These are phyloP conservation scores for Aleadryas rufinucha DNA, from an alignment of 2,113 vertebrate species.

Conservation along the genomic window DNA sequence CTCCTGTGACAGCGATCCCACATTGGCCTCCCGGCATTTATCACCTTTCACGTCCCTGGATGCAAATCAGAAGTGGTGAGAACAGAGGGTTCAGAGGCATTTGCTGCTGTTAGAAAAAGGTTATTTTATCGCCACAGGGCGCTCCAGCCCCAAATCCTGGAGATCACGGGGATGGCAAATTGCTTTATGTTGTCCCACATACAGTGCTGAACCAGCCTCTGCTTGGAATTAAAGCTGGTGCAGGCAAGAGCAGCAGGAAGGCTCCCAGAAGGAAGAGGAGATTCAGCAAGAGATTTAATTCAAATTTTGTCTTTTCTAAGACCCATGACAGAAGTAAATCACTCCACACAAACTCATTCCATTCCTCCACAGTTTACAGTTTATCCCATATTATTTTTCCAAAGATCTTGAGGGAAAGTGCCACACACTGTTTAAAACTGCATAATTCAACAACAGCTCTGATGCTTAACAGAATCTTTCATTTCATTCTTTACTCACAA, in stretches of 20 bases:
- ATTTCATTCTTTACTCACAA: not conserved
- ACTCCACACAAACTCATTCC: not conserved
- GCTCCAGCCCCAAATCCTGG: not conserved
- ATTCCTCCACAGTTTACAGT: not conserved
- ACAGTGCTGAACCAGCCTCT: fast-evolving
- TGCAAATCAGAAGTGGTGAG: not conserved
- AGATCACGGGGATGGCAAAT: fast-evolving
- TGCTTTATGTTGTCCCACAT: fast-evolving
- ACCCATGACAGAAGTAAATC: not conserved
- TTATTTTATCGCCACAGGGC: not conserved
- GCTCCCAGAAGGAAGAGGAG: not conserved
- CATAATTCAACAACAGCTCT: not conserved
- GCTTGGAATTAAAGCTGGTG: fast-evolving
- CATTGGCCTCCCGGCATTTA: fast-evolving
- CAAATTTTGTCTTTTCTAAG: not conserved
- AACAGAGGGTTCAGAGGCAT: not conserved
- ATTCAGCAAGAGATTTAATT: not conserved
- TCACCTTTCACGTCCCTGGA: not conserved
- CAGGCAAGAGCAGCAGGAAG: not conserved
- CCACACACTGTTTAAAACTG: not conserved
- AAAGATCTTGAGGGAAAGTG: not conserved
- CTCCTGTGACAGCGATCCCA: not conserved
- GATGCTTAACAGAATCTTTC: not conserved
- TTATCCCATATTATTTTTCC: not conserved
- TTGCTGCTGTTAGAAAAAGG: not conserved